Conservation (phyloP, 2,113 vertebrate species). For the Oostethus manadensis region DNA sequence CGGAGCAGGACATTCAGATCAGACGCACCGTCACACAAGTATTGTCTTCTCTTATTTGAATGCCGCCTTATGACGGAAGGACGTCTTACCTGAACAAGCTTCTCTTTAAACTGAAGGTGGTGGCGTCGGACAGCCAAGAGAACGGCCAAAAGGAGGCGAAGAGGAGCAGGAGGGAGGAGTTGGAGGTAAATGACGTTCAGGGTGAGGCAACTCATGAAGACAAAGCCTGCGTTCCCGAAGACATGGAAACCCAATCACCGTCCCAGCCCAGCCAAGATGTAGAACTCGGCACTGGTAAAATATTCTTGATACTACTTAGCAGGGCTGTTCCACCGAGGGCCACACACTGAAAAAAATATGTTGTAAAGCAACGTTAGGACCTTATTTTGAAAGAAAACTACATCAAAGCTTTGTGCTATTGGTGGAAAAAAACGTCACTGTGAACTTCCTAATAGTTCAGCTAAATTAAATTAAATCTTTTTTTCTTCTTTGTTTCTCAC, state of each 20-base stretch:
- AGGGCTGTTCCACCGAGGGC: too few relatives aligned
- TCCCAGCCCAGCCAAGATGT: constrained; percentile 68
- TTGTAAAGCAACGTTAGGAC: too few relatives aligned
- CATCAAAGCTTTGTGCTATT: not conserved
- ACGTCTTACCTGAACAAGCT: not conserved
- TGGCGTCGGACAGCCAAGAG: constrained; percentile 78
- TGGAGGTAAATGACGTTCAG: constrained; percentile 48
- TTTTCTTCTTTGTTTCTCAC: too few relatives aligned
- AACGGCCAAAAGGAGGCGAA: constrained; percentile 79
- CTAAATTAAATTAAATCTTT: too few relatives aligned
- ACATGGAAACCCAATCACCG: constrained; percentile 70
- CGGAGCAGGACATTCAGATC: constrained; percentile 84
- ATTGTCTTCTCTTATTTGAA: not conserved
- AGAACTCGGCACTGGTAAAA: constrained; percentile 79
- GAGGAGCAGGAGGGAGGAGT: constrained; percentile 70
- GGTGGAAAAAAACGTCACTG: too few relatives aligned
- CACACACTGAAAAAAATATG: too few relatives aligned
- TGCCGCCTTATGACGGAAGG: not conserved
- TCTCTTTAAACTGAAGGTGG: constrained; percentile 64
- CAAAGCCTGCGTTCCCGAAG: constrained; percentile 52
- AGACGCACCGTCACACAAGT: constrained; percentile 89
- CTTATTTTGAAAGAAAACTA: too few relatives aligned
- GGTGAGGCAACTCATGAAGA: constrained; percentile 46
- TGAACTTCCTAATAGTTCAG: too few relatives aligned
- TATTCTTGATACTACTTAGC: not conserved